Evolutionary conservation across 2,888 invertebrate species (phyloP).

Genomic region (Congeria kusceri): DNA sequence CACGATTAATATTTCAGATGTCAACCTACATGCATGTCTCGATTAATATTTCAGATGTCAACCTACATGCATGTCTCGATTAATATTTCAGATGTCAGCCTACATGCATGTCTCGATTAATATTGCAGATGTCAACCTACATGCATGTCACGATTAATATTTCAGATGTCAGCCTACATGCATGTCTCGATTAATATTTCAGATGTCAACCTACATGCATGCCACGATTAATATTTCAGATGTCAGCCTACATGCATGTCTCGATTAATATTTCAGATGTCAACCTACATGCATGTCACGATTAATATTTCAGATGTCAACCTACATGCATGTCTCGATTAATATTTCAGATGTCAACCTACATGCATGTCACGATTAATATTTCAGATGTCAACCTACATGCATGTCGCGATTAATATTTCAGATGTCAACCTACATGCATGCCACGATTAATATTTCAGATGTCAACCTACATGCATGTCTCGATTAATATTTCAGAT

Average conservation of each 20-base stretch:
- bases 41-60: no score
- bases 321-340: conserved; percentile 14
- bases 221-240: conserved; percentile 12
- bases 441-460: conserved; percentile 14
- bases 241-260: conserved; percentile 6
- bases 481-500: conserved; percentile 10
- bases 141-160: no score
- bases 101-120: no score
- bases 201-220: conserved; percentile 11
- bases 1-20: no score
- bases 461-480: conserved; percentile 9
- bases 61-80: no score
- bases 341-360: background rate
- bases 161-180: no score
- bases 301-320: background rate
- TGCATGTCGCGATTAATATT: conserved; percentile 17
- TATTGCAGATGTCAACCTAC: no score
- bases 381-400: conserved; percentile 7
- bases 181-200: background rate
- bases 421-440: conserved; percentile 9
- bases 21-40: no score
- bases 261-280: conserved; percentile 7
- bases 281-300: conserved; percentile 13
- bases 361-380: conserved; percentile 17
- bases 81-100: no score